Evolutionary conservation across 1,140 invertebrate genomes (phyloP).

Genomic region (Drosophila ogumai): DNA sequence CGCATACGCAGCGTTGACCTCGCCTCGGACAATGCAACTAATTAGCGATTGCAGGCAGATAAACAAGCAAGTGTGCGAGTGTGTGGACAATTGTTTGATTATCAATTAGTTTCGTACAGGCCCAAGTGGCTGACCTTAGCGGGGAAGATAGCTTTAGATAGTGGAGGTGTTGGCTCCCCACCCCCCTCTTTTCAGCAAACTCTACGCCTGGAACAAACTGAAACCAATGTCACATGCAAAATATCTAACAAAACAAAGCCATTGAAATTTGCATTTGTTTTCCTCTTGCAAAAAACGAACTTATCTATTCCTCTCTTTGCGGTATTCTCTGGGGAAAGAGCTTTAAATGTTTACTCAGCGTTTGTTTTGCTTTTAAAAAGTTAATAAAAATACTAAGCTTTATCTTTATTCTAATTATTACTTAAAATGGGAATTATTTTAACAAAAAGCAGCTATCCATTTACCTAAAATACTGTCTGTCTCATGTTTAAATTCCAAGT

Average conservation of each 20-base stretch:
- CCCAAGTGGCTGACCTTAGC: slow-evolving; percentile 50
- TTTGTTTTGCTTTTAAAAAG: background rate
- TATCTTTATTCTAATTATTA: background rate
- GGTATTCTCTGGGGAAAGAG: background rate
- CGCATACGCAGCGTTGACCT: slow-evolving; percentile 73
- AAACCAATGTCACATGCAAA: slow-evolving; percentile 43
- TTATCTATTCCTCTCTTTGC: background rate
- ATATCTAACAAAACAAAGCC: slow-evolving; percentile 11
- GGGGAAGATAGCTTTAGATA: slow-evolving; percentile 41
- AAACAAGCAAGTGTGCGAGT: slow-evolving; percentile 25
- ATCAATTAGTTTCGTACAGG: slow-evolving; percentile 67
- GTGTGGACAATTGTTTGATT: slow-evolving; percentile 67
- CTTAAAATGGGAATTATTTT: background rate
- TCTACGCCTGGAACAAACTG: slow-evolving; percentile 22
- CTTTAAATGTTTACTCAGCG: background rate
- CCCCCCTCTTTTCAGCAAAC: background rate
- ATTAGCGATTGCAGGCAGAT: slow-evolving; percentile 58
- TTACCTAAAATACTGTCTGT: background rate
- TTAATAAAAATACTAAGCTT: no score
- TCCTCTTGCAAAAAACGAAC: background rate
- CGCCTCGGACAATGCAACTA: slow-evolving; percentile 55
- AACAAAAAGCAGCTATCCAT: background rate
- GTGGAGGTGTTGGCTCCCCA: slow-evolving; percentile 15
- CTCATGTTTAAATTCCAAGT: background rate
- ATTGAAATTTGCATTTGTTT: slow-evolving; percentile 33